phyloP scores from a whole-genome alignment of 2,113 vertebrate genomes.

The Spizaetus ornatus region DNA sequence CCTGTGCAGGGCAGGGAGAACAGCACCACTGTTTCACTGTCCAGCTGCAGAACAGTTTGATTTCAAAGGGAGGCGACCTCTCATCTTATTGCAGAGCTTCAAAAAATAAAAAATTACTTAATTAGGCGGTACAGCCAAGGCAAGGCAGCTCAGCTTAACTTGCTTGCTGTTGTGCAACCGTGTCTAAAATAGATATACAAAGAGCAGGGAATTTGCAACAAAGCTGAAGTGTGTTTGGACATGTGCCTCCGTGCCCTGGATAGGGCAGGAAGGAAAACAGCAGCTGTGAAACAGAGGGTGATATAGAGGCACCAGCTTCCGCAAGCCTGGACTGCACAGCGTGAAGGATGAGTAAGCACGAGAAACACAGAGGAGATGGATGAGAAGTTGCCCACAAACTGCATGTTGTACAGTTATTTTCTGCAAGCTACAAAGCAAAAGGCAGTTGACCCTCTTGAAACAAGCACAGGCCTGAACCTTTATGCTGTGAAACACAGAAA shows the following conservation, averaged over 20 bases:
- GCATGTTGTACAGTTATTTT: fast-evolving
- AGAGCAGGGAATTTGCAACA: not conserved
- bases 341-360: fast-evolving
- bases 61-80: not conserved
- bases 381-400: not conserved
- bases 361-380: not conserved
- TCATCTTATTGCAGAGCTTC: not conserved
- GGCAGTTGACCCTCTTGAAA: not conserved
- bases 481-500: not conserved
- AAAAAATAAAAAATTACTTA: not conserved
- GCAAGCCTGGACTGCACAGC: fast-evolving
- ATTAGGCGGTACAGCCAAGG: not conserved
- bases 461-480: not conserved
- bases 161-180: not conserved
- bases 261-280: not conserved
- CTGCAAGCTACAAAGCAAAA: not conserved
- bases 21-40: not conserved
- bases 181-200: not conserved
- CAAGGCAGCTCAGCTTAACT: not conserved
- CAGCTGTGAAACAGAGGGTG: not conserved
- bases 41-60: not conserved
- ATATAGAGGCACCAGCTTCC: not conserved
- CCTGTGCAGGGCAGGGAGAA: not conserved
- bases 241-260: not conserved
- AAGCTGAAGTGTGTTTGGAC: not conserved